Evolutionary conservation across 2,113 vertebrate species (phyloP), one percentile per base, ranked within the genome.

Genomic region (Vidua macroura): DNA sequence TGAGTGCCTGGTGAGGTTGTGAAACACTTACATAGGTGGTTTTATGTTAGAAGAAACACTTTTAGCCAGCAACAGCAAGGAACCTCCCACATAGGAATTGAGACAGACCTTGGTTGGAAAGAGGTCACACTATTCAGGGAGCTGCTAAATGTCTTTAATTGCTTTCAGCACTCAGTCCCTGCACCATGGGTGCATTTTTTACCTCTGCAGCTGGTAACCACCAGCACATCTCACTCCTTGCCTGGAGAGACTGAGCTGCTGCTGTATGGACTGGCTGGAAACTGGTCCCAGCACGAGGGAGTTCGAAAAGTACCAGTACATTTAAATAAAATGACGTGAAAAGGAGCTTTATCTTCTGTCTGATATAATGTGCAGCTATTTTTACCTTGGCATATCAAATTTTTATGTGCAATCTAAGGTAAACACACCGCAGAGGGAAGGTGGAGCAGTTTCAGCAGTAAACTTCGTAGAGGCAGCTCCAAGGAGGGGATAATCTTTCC

Each of bases 401-500:
- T 92, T 91, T 88, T 63, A 33, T 7, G 24, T 43, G 24, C 52
- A 88, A 90, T 95, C 85, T 86, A 88, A 92, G 64, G 88, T 53
- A 94, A 95, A 93, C 79, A 88, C 51, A 22, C 10, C 0, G 0
- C 46, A 63, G 75, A 94, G 78, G 72, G 68, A 94, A 95, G 68
- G 64, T 58, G 70, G 56, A 13, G n/a, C 22, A 28, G 25, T 41
- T 90, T 70, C 41, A 86, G 86, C 60, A 74, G 64, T 28, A 78
- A 92, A 83, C 52, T 86, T 49, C 0, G 0, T 28, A 21, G 66
- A 90, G 85, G 56, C 85, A 64, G 53, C 17, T 86, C 72, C 79
- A 72, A 94, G 83, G 37, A 92, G 21, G 56, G 53, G 49, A 75
- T 92, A 95, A 92, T 76, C 79, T 90, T 95, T 92, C 33, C 49